Base-by-base conservation (phyloP, 2,113 vertebrate species). In the Pholis gunnellus region DNA sequence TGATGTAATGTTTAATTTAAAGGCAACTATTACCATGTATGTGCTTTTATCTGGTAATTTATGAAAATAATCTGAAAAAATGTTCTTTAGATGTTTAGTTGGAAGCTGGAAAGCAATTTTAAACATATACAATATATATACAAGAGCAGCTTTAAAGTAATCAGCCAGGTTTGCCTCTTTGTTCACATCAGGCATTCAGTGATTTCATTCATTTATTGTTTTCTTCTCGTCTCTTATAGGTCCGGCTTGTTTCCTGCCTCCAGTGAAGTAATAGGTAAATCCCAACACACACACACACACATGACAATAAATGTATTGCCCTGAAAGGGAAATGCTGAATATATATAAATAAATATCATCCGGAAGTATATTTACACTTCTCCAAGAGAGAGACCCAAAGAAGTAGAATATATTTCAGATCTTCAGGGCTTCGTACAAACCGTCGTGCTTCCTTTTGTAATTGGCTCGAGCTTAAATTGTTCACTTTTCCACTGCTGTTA, bases 171-270 rank as follows among this genome's bases (percentile, higher is more conserved):
- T 6, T n/a, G 10, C 61, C 11, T 65, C 36, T 66, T 44, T 44
- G 31, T 9, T 11, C 17, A 25, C 2, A 42, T 42, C 63, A 40
- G 22, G 2, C 34, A 14, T 61, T 61, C 29, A 20, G 29, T 20
- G 22, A 18, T 25, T 61, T 61, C 15, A 4, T 17, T 9, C 29
- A 1, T 50, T 20, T 50, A 5, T n/a, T n/a, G 17, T 72, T 22
- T 20, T 81, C 57, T 46, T 81, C 8, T 82, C 11, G 1, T 83
- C 48, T 91, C 48, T 69, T 31, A 1, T 27, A 88, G 87, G 76
- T 72, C 42, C 68, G 7, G 31, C 36, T 63, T 14, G 57, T 60
- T 18, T 10, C 3, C 59, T 31, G 75, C 46, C 11, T 63, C 25
- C 46, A 52, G 34, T 59, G 27, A 82, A 68, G 15, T 8, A 80